Evolutionary conservation across 2,113 vertebrate species (phyloP), one percentile per base, ranked within the genome.

Genomic region (Cyanoderma ruficeps): DNA sequence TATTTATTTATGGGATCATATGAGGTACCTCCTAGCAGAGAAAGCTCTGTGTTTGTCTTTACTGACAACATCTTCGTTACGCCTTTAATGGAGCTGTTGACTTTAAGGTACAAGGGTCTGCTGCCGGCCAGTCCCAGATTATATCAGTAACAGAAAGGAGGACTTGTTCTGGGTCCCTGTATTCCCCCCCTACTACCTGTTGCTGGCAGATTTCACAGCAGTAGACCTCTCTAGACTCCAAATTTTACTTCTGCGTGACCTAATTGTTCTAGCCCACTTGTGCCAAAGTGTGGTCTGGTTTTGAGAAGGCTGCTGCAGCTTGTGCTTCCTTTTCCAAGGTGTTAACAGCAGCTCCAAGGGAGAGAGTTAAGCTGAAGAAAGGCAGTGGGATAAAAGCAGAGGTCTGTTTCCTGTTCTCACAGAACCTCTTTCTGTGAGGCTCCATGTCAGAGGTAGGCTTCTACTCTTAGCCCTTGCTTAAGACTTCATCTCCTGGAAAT

Each of bases 41-140:
- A 93, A 87, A 87, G 30, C 46, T 79, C 22, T 1, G 1, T 69
- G 55, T 90, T 90, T 96, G 49, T 83, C 56, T 83, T 95, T 53
- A 39, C 41, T 80, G 60, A 88, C 83, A 82, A n/a, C 22, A 49
- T 92, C 86, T 88, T 88, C 10, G 6, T 69, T 78, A 55, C 0
- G 3, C 88, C 35, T 90, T 64, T 83, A 63, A 93, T 47, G 33
- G 39, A 81, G 42, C 50, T 81, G 52, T 92, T 95, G 59, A 83
- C 72, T 53, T 72, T 47, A 89, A 71, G 68, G 79, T 88, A 35
- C 70, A 93, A 88, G 90, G 68, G 60, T 94, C 85, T 95, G 82
- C 69, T 90, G 83, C 80, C 56, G 91, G 64, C 39, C 60, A 87
- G 80, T 67, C 76, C 42, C 64, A 87, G 68, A 70, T 84, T 22